Base-by-base conservation (phyloP, 2,888 invertebrate species). In the Dioctria linearis region DNA sequence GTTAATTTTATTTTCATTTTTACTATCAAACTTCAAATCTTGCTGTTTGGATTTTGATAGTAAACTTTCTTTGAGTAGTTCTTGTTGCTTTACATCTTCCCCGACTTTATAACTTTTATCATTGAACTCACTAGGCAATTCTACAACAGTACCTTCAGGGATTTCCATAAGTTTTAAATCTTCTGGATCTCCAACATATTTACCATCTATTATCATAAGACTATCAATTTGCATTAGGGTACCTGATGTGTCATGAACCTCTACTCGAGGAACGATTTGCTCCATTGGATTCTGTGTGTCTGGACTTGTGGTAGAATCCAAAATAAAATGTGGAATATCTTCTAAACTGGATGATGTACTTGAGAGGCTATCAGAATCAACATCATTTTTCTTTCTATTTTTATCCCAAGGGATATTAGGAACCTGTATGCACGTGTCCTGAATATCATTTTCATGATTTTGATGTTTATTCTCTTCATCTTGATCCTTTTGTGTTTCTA, bases 191-290 rank as follows among this genome's bases (percentile, higher is more conserved):
- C 89, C 89, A 57, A 89, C 88, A 80, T 89, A 88, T 84, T 88
- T 86, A 2, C 89, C 88, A 84, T 89, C 87, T 25, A 91, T 88
- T 57, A 92, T 89, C 90, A 90, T 91, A 2, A 92, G 86, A 83
- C 92, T 92, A 84, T 92, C 92, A 69, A 92, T 88, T 84, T 92
- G 91, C 87, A 94, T 90, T 8, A 94, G 87, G 83, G 93, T 92
- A 0, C 94, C 94, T 57, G 92, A 92, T 73, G 92, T 93, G 83
- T 94, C 93, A 86, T 94, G 94, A 8, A 95, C 92, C 87, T 95
- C 94, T 0, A 95, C 88, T 78, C 94, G 90, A 0, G 95, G 95
- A 0, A 93, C 93, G 3, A 82, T 86, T 59, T 80, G 80, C 54
- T 83, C 82, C 3, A 80, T 51, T 25, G 65, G 13, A 5, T 88